Base-by-base conservation (phyloP, 1,140 invertebrate genomes). In the Diploscapter pachys region DNA sequence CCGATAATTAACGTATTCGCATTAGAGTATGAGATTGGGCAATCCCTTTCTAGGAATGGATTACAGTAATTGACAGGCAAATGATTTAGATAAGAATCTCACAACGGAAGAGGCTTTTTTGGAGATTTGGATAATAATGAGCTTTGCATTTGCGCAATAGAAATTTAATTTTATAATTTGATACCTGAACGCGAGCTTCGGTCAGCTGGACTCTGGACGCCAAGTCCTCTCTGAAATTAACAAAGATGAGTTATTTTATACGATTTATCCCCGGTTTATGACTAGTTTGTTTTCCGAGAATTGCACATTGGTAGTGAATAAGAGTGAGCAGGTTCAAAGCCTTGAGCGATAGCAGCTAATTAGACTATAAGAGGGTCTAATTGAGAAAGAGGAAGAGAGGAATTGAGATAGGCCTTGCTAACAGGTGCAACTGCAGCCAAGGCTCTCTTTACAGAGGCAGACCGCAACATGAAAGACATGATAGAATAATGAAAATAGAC, bases 151-250 rank as follows among this genome's bases (percentile, higher is more conserved):
- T 9, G 13, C 31, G 5, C 4, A 48, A 55, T 9, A 67, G 65
- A 9, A 5, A 4, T 53, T 31, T 5, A 8, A 48, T n/a, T 63
- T 13, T 5, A 50, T 8, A 69, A 56, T 70, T 51, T 63, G 70
- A 79, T 59, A 96, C 95, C 91, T 97, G 95, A 57, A 98, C 95
- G 87, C 95, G 89, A 3, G 95, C 95, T 88, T 98, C 95, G 0
- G 95, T 97, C 72, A 98, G 89, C 87, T 96, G 96, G 83, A 98
- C 97, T 89, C 96, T 95, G 91, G 95, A 94, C n/a, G 95, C 95
- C 64, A 98, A 89, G 87, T 97, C 95, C 87, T 98, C 95, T 80
- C 78, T 79, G 77, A 79, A 78, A 78, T 50, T n/a, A 50, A n/a
- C n/a, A 71, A 8, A 53, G 1, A 31, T 31, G 8, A 76, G 48